Base-by-base conservation (phyloP, 2,888 invertebrate genomes). In the Tryphoninae sp. region DNA sequence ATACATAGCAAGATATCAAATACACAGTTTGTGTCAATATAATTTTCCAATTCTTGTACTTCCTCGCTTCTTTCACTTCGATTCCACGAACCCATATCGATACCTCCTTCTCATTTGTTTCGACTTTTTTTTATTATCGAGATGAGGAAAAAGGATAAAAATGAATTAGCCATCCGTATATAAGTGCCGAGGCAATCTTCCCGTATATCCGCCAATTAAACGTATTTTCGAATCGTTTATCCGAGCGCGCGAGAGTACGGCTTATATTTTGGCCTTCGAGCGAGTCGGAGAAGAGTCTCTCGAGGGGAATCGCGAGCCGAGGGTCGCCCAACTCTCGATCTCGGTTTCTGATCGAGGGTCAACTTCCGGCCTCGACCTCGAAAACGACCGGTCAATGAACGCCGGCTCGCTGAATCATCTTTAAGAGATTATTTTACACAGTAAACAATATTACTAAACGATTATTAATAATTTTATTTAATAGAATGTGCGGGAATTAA, bases 311-410 rank as follows among this genome's bases (percentile, higher is more conserved):
- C 76, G 26, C 77, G 53, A 23, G 59, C 58, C 49, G 71, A 67
- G 67, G 62, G 55, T 72, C 61, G 49, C 58, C 67, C 64, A 58
- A 73, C 59, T 51, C 67, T 61, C 81, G 78, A 69, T 73, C 73
- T 74, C 68, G 51, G 73, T 64, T 69, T 45, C 55, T 61, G 67
- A 79, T 68, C 58, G 58, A 68, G 79, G 76, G 79, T 82, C 82
- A 79, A 79, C 76, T 68, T 79, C 75, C 82, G 82, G 72, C 82
- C 82, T 82, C 82, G 82, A 79, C 82, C 82, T 82, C 82, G 75
- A 82, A 79, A 76, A 49, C 68, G 23, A 72, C 45, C 79, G 76
- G 79, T 82, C 82, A 79, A 79, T 53, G 79, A 69, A 76, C 79
- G 55, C 67, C 55, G 11, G 51, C 71, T 49, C 13, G 42, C 26